Conservation (phyloP, 2,888 invertebrate genomes). For the Drepana falcataria region DNA sequence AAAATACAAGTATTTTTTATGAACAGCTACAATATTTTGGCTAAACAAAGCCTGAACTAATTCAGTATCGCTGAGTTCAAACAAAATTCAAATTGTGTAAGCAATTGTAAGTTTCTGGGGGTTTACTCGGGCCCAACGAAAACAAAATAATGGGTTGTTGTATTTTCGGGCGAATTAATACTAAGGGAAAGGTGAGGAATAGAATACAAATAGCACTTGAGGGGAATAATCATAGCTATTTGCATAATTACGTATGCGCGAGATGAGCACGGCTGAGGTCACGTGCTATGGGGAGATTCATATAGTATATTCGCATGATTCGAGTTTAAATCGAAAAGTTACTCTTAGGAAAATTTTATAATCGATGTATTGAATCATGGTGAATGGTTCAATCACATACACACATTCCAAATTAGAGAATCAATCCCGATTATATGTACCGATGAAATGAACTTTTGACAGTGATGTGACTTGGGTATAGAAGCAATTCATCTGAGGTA, state of each 20-base stretch:
- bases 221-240: background rate
- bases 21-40: no score
- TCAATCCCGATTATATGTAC: no score
- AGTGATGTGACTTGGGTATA: no score
- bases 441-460: no score
- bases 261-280: background rate
- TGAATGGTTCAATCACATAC: no score
- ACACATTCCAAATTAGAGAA: no score
- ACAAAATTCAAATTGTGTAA: slow-evolving; percentile 14
- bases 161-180: slow-evolving; percentile 1
- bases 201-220: background rate
- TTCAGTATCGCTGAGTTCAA: slow-evolving; percentile 9
- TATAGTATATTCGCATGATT: background rate
- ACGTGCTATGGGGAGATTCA: slow-evolving; percentile 1
- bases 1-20: no score
- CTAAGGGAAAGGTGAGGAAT: slow-evolving; percentile 1
- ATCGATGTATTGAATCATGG: no score
- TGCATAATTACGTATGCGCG: background rate
- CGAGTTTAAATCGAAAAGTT: background rate
- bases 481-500: no score
- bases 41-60: slow-evolving; percentile 6
- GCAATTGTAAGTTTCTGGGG: slow-evolving; percentile 10
- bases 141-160: slow-evolving; percentile 2
- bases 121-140: slow-evolving; percentile 4
- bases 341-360: no score